These are phyloP conservation scores for Tinea semifulvella DNA, from an alignment of 2,888 invertebrate genomes.

Conservation along the genomic window DNA sequence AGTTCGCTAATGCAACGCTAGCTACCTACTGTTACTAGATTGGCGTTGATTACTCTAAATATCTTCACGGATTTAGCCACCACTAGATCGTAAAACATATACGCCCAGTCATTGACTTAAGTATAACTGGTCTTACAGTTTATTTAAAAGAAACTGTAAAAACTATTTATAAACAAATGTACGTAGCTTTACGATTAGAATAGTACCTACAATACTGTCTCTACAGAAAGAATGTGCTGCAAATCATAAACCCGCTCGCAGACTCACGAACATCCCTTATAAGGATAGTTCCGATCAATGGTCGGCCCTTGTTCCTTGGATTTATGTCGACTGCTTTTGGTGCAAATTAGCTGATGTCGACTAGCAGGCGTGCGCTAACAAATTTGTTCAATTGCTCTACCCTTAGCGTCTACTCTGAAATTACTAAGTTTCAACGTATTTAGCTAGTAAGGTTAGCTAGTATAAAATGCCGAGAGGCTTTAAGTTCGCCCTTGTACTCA, in stretches of 20 bases:
- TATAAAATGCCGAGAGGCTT: too few species aligned
- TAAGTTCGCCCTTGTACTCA: too few species aligned
- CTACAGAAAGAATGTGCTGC: constrained; percentile 25
- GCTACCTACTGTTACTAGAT: constrained; percentile 4
- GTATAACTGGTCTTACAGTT: too few species aligned
- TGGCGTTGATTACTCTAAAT: background rate
- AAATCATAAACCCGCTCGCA: constrained; percentile 53
- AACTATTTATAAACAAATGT: too few species aligned
- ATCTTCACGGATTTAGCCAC: background rate
- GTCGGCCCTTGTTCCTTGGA: constrained; percentile 44
- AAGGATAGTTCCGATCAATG: constrained; percentile 40
- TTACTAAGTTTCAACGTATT: too few species aligned
- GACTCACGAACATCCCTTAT: constrained; percentile 55
- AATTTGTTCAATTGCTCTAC: constrained; percentile 32
- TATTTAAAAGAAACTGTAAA: too few species aligned
- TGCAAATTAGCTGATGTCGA: constrained; percentile 53
- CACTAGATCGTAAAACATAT: too few species aligned
- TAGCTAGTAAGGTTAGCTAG: too few species aligned
- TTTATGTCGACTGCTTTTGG: constrained; percentile 57
- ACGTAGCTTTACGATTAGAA: too few species aligned
- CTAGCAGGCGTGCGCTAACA: constrained; percentile 49
- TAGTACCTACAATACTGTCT: too few species aligned
- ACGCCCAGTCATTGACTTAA: too few species aligned
- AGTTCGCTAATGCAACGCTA: constrained; percentile 1
- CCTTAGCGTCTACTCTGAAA: too few species aligned